These are phyloP conservation scores for Trinorchestia longiramus DNA, from an alignment of 1,140 invertebrate genomes.

Conservation along the genomic window DNA sequence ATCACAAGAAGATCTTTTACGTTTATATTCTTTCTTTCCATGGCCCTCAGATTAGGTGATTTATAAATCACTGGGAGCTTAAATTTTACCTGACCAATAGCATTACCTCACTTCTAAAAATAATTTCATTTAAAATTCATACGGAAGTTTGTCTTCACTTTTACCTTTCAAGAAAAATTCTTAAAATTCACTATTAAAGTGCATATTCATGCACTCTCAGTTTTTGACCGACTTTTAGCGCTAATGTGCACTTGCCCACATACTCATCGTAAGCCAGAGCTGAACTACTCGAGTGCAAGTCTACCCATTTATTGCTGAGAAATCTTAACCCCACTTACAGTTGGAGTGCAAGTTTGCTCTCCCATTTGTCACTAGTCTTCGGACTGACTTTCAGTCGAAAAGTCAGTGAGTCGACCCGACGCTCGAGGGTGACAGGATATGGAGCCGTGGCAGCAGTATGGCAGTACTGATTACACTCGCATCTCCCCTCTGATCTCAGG, in stretches of 20 bases:
- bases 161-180: not conserved
- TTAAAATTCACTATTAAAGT: not conserved
- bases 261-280: not conserved
- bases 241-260: not conserved
- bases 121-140: not conserved
- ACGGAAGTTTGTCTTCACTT: not conserved
- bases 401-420: not conserved
- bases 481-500: conserved; percentile 53
- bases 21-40: too few species aligned
- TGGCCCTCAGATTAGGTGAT: too few species aligned
- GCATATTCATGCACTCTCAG: not conserved
- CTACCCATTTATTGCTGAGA: not conserved
- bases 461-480: conserved; percentile 48
- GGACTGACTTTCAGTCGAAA: not conserved
- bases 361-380: not conserved
- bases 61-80: not conserved
- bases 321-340: not conserved
- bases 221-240: not conserved
- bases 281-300: not conserved
- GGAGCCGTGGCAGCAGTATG: conserved; percentile 44
- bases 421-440: conserved; percentile 33
- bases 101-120: not conserved
- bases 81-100: too few species aligned
- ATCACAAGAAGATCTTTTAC: too few species aligned
- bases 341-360: not conserved